Evolutionary conservation across 2,888 invertebrate species (phyloP), one percentile per base, ranked within the genome.

Genomic region (Enchytraeus crypticus): DNA sequence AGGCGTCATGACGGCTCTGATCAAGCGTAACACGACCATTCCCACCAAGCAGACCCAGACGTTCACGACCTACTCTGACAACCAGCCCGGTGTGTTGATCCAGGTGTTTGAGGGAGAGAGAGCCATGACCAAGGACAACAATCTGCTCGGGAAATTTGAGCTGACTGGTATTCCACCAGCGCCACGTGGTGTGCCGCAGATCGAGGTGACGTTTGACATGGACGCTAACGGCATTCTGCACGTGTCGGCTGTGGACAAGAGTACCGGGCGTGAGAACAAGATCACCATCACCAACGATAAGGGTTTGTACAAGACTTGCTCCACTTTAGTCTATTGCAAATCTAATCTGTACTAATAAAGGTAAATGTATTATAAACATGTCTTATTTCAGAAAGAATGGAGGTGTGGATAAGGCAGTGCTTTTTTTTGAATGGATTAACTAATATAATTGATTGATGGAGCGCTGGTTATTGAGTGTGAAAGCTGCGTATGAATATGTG

Each of bases 101-200:
- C 92, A 93, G 81, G 83, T 83, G 58, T 97, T 90, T 79, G 97
- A 99, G 82, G 97, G 98, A 72, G 98, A 99, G 81, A 88, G 98
- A 74, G 93, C 97, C 30, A 96, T 98, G 97, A 97, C 97, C 69
- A 97, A 97, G 82, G 97, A 98, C 82, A 98, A 99, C 82, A 96
- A 99, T 81, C 84, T 93, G 68, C 84, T 99, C 64, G 98, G 98
- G 66, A 97, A 96, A 81, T 99, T 98, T 82, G 97, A 99, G 77
- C 82, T 97, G 65, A 95, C 92, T 62, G 95, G 93, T 65, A 95
- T 96, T 73, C 95, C 96, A 64, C 92, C 95, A 49, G 80, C 82
- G 30, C 81, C 81, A 33, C 73, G 81, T 57, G 82, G 82, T 59
- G 80, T 81, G 1, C 82, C 79, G 26, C 79, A 79, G 68, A 78